Percentiles rank a stretch among this genome's conserved stretches.
phyloP scores from a whole-genome alignment of 2,797 vertebrate species.

The Adelosebastes latens region DNA sequence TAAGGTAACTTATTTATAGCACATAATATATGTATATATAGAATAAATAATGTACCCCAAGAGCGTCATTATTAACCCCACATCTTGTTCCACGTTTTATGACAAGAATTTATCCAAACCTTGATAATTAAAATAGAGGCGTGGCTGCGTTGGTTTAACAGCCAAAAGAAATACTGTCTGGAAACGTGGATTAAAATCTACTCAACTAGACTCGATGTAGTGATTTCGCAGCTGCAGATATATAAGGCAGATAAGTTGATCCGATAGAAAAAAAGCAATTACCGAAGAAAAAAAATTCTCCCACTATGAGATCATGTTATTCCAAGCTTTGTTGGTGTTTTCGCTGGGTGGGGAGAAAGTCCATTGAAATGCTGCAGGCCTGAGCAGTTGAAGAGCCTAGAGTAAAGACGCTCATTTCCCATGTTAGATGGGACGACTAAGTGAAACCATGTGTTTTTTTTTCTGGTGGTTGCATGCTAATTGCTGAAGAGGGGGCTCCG shows the following conservation, averaged over 20 bases:
- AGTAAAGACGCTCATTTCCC: conserved; percentile 74
- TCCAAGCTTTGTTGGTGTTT: conserved; percentile 58
- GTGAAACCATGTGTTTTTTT: conserved; percentile 80
- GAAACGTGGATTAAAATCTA: not conserved
- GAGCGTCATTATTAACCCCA: not conserved
- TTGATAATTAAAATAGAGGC: not conserved
- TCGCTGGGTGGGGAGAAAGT: conserved; percentile 31
- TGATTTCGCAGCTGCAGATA: conserved; percentile 49
- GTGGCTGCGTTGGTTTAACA: not conserved
- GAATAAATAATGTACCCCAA: not conserved
- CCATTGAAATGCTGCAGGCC: conserved; percentile 46
- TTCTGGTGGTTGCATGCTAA: conserved; percentile 69
- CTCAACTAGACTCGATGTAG: not conserved
- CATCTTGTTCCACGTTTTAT: not conserved
- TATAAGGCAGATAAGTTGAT: conserved; percentile 35
- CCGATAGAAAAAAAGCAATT: conserved; percentile 59
- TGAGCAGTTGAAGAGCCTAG: conserved; percentile 34
- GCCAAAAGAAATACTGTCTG: not conserved
- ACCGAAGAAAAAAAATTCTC: conserved; percentile 38
- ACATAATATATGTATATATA: not conserved
- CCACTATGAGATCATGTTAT: conserved; percentile 68
- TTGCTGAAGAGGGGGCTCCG: conserved; percentile 66
- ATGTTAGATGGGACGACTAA: conserved; percentile 73
- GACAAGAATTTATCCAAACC: not conserved
- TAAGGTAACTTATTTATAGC: not conserved